Evolutionary conservation across 2,888 invertebrate genomes (phyloP), one percentile per base, ranked within the genome.

Genomic region (Ommatoiulus sabulosus): DNA sequence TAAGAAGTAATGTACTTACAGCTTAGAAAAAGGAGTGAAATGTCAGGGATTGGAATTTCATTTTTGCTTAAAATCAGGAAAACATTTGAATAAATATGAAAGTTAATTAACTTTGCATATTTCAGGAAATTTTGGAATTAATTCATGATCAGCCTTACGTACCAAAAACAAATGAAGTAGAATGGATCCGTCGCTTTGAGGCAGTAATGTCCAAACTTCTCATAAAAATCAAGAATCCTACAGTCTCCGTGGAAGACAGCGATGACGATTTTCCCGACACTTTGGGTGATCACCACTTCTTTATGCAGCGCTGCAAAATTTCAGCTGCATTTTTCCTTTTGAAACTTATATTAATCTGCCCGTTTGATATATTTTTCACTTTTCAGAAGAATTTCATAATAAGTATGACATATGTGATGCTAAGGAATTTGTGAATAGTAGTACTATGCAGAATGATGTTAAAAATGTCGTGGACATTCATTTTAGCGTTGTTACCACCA

Each of bases 401-500:
- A n/a, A 86, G 15, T 88, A 52, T 46, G 24, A 57, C 1, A 20
- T 89, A 12, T 10, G 2, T 12, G 24, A 86, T 44, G 24, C 88
- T 20, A 80, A 88, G 6, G 87, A 89, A 72, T 86, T 89, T 24
- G 35, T 24, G 20, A 10, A 57, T 17, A n/a, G 3, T 44, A 48
- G 20, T 17, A 46, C 0, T 7, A 17, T n/a, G 15, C 80, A 43
- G 15, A 63, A 57, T 4, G 93, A 94, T 87, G 93, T 94, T 0
- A 91, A 91, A 44, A 93, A 91, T 80, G 91, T 92, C 1, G 93
- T 93, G 15, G 95, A 95, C 86, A 93, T 95, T 86, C 93, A 93
- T 89, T 92, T 93, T 63, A 93, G 93, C 46, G 94, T 94, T 0
- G 93, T 95, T 0, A 94, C 94, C 90, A 93, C 94, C 20, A 93